Conservation (phyloP, 2,888 invertebrate genomes). For the Apeira syringaria region DNA sequence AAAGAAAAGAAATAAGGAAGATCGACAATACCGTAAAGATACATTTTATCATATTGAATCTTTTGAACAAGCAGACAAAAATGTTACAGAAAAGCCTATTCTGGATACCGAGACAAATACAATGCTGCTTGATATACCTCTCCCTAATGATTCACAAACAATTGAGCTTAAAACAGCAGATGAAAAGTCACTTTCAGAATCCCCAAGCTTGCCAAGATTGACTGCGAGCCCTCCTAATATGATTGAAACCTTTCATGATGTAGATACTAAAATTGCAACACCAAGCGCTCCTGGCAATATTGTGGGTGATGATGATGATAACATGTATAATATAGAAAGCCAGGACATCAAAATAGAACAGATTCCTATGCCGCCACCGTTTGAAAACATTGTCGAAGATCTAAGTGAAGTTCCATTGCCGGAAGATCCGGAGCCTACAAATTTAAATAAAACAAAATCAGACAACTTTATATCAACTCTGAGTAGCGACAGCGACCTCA, state of each 20-base stretch:
- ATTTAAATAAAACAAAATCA: slow-evolving; percentile 46
- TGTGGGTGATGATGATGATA: slow-evolving; percentile 40
- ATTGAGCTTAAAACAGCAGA: slow-evolving; percentile 59
- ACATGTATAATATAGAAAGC: slow-evolving; percentile 49
- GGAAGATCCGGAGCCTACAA: slow-evolving; percentile 59
- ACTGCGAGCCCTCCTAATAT: slow-evolving; percentile 84
- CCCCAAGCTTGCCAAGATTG: slow-evolving; percentile 85
- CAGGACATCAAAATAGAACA: slow-evolving; percentile 62
- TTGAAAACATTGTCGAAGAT: slow-evolving; percentile 62
- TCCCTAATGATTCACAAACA: slow-evolving; percentile 59
- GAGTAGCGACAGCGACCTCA: slow-evolving; percentile 64
- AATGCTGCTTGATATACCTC: slow-evolving; percentile 63
- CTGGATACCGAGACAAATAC: slow-evolving; percentile 55
- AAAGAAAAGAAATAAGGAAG: slow-evolving; percentile 92
- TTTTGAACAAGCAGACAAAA: slow-evolving; percentile 50
- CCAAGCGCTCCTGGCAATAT: slow-evolving; percentile 24
- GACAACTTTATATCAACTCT: slow-evolving; percentile 88
- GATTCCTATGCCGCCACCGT: slow-evolving; percentile 71
- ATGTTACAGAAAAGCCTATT: slow-evolving; percentile 41
- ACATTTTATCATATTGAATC: slow-evolving; percentile 84
- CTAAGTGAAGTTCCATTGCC: slow-evolving; percentile 72
- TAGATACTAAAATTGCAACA: slow-evolving; percentile 38
- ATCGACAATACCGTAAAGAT: slow-evolving; percentile 87
- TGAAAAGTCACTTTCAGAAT: slow-evolving; percentile 65
- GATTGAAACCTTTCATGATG: slow-evolving; percentile 43